These are phyloP conservation scores for Trachemys scripta DNA, from an alignment of 2,113 vertebrate genomes.

Conservation along the genomic window DNA sequence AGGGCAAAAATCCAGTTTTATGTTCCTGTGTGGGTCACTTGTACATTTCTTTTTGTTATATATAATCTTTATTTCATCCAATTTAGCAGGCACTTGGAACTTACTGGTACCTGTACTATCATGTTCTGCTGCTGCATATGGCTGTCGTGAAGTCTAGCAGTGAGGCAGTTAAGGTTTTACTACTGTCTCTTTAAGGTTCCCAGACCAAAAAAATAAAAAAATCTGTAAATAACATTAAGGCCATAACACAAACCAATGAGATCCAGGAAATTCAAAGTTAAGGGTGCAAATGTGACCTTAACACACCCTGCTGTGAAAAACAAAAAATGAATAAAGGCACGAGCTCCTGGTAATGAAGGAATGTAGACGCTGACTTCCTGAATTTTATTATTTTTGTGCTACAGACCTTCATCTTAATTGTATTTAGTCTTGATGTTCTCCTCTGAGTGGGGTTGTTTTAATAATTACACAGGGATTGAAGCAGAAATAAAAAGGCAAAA, in stretches of 20 bases:
- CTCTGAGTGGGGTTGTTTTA: not conserved
- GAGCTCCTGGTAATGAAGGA: not conserved
- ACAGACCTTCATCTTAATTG: not conserved
- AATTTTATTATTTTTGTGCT: not conserved
- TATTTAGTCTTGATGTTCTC: not conserved
- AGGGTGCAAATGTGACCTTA: not conserved
- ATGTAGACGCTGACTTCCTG: not conserved
- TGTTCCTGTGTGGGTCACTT: not conserved
- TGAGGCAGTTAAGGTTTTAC: not conserved
- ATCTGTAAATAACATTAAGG: not conserved
- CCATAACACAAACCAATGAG: not conserved
- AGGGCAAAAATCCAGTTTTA: not conserved
- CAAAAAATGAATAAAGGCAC: not conserved
- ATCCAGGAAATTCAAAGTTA: not conserved
- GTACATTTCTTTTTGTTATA: not conserved
- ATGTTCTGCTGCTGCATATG: not conserved
- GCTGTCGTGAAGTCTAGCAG: not conserved
- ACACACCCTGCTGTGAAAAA: not conserved
- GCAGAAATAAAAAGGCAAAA: not conserved
- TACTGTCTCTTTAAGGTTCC: not conserved
- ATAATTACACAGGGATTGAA: not conserved
- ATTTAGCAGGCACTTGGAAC: not conserved
- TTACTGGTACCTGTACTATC: not conserved
- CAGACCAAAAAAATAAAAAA: not conserved
- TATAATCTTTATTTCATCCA: not conserved